phyloP scores from a whole-genome alignment of 2,888 invertebrate species.

The Timema podura region DNA sequence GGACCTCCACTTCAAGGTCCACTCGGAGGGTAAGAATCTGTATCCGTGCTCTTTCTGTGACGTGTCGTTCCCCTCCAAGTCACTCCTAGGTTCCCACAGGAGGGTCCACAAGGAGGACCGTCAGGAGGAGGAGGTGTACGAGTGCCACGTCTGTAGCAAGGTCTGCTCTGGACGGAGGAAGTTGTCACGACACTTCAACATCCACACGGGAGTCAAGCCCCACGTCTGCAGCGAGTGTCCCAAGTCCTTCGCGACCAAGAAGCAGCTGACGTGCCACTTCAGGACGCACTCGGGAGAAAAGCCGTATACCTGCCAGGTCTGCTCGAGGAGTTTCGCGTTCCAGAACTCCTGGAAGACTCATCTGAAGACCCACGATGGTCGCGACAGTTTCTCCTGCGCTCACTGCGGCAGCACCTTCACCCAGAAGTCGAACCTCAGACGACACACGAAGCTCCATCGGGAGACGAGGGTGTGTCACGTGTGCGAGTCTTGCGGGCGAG shows the following conservation, averaged over 20 bases:
- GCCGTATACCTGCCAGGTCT: background rate
- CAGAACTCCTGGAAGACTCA: background rate
- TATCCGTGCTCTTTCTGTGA: background rate
- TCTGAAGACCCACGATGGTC: slow-evolving; percentile 2
- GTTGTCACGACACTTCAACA: slow-evolving; percentile 4
- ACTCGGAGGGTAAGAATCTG: background rate
- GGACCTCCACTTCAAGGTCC: background rate
- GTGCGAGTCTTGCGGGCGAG: background rate
- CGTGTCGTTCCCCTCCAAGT: background rate
- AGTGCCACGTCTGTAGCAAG: background rate
- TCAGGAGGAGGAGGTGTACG: background rate
- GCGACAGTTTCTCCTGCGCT: background rate
- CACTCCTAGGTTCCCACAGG: background rate
- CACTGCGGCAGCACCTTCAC: slow-evolving; percentile 12
- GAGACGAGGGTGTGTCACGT: background rate
- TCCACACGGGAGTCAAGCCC: background rate
- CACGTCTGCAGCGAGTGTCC: background rate
- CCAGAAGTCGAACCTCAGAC: background rate
- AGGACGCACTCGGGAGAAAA: slow-evolving; percentile 8
- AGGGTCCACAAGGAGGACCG: background rate
- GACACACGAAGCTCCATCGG: background rate
- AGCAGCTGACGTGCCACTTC: background rate
- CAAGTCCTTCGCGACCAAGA: background rate
- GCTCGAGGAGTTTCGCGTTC: background rate
- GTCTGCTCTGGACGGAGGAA: background rate